Evolutionary conservation across 2,888 invertebrate species (phyloP).

Genomic region (Agrilus cyanescens): DNA sequence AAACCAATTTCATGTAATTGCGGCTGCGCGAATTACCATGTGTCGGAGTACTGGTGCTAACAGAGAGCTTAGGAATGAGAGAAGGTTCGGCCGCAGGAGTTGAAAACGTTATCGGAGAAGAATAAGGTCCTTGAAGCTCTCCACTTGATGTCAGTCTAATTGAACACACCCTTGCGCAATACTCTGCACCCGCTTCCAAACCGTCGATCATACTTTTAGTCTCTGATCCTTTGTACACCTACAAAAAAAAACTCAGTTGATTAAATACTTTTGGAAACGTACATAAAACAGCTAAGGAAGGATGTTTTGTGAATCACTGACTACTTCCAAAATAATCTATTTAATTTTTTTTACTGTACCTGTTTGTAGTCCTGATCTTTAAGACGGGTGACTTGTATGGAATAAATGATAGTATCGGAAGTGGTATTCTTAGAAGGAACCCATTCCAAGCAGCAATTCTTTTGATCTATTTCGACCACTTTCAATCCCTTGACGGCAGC

Average conservation of each 20-base stretch:
- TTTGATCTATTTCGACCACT: conserved; percentile 42
- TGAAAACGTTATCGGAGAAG: conserved; percentile 49
- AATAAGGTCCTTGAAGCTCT: conserved; percentile 58
- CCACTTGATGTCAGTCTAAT: conserved; percentile 50
- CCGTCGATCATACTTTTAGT: conserved; percentile 51
- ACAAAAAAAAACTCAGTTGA: conserved; percentile 15
- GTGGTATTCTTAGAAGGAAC: conserved; percentile 43
- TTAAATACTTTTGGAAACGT: neutral
- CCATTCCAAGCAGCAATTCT: conserved; percentile 55
- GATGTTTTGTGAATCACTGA: too few relatives aligned
- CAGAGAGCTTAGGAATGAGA: conserved; percentile 31
- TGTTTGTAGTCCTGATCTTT: conserved; percentile 51
- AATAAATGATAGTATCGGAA: conserved; percentile 59
- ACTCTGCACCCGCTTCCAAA: conserved; percentile 63
- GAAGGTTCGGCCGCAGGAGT: conserved; percentile 34
- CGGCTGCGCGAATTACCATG: conserved; percentile 17
- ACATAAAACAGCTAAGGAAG: neutral
- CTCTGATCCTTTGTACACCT: conserved; percentile 58
- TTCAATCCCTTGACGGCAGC: conserved; percentile 64
- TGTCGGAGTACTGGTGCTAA: conserved; percentile 18
- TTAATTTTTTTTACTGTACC: conserved; percentile 35
- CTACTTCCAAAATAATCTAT: too few relatives aligned
- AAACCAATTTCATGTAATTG: conserved; percentile 13
- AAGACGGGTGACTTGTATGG: conserved; percentile 54
- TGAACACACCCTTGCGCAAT: conserved; percentile 66